Base-by-base conservation (phyloP, 2,113 vertebrate species). In the Mesitornis unicolor region DNA sequence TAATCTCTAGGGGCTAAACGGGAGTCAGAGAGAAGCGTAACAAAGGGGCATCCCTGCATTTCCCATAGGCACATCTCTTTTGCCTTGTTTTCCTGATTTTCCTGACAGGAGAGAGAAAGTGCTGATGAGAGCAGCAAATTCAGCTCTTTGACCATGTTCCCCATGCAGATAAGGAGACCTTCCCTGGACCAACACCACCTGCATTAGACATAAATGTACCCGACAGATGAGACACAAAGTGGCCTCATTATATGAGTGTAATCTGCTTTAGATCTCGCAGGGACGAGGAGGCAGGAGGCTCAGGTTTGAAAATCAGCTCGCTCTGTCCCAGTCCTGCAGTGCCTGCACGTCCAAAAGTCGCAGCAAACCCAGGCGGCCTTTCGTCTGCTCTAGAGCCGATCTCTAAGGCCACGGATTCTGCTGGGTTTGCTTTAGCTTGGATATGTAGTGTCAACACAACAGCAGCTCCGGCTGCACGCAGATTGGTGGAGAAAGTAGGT, bases 401-500 rank as follows among this genome's bases (percentile, higher is more conserved):
- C 92, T 95, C 93, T 45, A 35, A 84, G 88, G 93, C 91, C 94
- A 71, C 11, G 2, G 85, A 90, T 93, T 93, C 85, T 93, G 96
- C 93, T 84, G 95, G 90, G 80, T 89, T 92, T 94, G 96, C 95
- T 92, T 67, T 48, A 94, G 94, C 93, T 95, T 67, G 91, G 93
- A n/a, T 89, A 56, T 78, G 94, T 83, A 47, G 75, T 84, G 90
- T 97, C 97, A 97, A 96, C 93, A 96, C 93, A 87, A 90, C 83
- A 87, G 84, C 97, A 71, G 96, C 96, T 84, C 92, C 2, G 69
- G 84, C 93, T 95, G 95, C 95, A 31, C 43, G 8, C 93, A 96
- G 95, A 97, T 95, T 95, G 97, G 94, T 43, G 79, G 29, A 77
- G 88, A 97, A 97, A 97, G 95, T 97, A 97, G 97, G 97, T 97